Evolutionary conservation across 2,888 invertebrate species (phyloP).

Genomic region (Mimas tiliae): DNA sequence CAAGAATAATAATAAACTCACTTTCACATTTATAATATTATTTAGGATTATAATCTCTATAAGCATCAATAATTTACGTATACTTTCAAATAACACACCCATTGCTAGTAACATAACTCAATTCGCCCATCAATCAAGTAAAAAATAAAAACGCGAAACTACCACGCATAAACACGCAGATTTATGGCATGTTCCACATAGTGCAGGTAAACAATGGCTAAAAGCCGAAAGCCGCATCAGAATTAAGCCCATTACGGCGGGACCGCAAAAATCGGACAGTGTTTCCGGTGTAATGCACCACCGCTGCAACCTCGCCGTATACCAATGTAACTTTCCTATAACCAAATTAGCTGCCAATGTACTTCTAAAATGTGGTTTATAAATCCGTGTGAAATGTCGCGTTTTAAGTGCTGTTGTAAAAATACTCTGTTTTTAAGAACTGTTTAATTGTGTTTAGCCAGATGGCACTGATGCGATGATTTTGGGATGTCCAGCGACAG

Average conservation of each 20-base stretch:
- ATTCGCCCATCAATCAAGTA: not conserved
- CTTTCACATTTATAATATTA: no score
- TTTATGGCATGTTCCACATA: conserved; percentile 40
- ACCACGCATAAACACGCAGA: conserved; percentile 30
- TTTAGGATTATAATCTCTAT: no score
- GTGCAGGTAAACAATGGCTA: conserved; percentile 78
- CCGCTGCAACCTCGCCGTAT: conserved; percentile 36
- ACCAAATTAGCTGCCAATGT: conserved; percentile 31
- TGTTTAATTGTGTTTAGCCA: not conserved
- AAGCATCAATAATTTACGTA: not conserved
- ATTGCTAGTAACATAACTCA: not conserved
- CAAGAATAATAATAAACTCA: no score
- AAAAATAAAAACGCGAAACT: conserved; percentile 1
- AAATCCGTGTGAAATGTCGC: not conserved
- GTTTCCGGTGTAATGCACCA: conserved; percentile 71
- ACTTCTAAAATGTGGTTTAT: conserved; percentile 5
- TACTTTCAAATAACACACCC: not conserved
- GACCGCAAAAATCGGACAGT: conserved; percentile 71
- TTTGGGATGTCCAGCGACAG: no score
- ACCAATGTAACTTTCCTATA: conserved; percentile 36
- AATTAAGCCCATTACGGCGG: conserved; percentile 78
- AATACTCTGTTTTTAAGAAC: not conserved
- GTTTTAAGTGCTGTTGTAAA: not conserved
- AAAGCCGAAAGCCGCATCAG: conserved; percentile 80
- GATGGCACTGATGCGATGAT: no score